phyloP scores from a whole-genome alignment of 2,888 invertebrate genomes.

The Sesamia inferens region DNA sequence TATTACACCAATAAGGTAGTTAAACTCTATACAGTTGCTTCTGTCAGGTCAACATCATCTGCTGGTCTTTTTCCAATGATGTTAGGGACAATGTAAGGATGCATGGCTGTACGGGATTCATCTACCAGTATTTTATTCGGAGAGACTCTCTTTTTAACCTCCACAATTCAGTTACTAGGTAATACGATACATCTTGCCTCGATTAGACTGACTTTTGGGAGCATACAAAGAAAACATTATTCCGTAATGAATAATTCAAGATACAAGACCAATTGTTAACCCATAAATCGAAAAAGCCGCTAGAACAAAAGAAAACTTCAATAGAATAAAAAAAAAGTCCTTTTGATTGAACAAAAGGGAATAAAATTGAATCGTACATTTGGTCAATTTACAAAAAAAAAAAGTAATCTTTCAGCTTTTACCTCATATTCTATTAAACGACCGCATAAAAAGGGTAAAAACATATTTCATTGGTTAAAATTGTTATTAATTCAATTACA shows the following conservation, averaged over 20 bases:
- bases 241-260: neutral
- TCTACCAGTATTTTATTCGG: too few species aligned
- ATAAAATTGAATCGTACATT: constrained; percentile 53
- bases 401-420: neutral
- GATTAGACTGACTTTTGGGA: neutral
- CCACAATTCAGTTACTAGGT: too few species aligned
- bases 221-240: neutral
- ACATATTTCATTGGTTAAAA: neutral
- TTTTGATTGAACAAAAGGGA: constrained; percentile 61
- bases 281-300: constrained; percentile 12
- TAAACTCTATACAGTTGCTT: too few species aligned
- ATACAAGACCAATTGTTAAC: neutral
- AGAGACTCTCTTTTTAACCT: too few species aligned
- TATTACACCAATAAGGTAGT: too few species aligned
- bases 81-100: too few species aligned
- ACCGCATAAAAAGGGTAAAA: neutral
- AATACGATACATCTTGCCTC: too few species aligned
- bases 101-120: too few species aligned
- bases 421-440: neutral
- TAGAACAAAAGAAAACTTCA: constrained; percentile 46
- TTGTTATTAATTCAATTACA: constrained; percentile 2
- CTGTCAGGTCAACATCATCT: too few species aligned
- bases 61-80: too few species aligned
- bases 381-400: constrained; percentile 29
- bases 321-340: constrained; percentile 52